Evolutionary conservation across 2,113 vertebrate genomes (phyloP), one percentile per base, ranked within the genome.

Genomic region (Ariopsis seemanni): DNA sequence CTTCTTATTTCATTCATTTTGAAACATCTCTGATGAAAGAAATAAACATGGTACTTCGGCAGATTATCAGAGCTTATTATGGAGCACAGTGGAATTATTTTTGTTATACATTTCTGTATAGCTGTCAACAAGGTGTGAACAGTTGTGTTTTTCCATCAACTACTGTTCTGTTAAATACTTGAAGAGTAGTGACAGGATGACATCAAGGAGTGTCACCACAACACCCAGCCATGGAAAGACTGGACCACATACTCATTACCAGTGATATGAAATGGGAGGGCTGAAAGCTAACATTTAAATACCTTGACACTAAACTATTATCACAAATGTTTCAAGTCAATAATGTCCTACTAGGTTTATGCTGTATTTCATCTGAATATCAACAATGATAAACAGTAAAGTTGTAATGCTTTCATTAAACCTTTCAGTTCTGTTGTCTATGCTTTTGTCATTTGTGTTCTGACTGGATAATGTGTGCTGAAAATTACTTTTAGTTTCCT

Each of bases 191-290:
- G 52, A 58, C 78, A 80, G 50, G n/a, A 80, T 80, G n/a, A 10
- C 55, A 80, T 58, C 78, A 79, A 79, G 52, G 22, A 57, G 55
- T 0, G n/a, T 58, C 53, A 58, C 58, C 78, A 80, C 18, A 80
- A 80, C 78, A 57, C 78, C 8, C 78, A 80, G 78, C 78, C 22
- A 11, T 80, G 27, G 4, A 80, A 22, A 80, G 8, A 80, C 53
- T 80, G 53, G 7, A 58, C 58, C 78, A 58, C 27, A 30, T 57
- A 79, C n/a, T 80, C 55, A 80, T 80, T 80, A 80, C 7, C 78
- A 58, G 8, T 80, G 78, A 30, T 20, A 27, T 27, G n/a, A 79
- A 79, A 57, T 57, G 15, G n/a, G 48, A 30, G 17, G 52, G n/a
- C 7, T 57, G 18, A 79, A 79, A 27, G 25, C 25, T 79, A 79